Evolutionary conservation across 2,888 invertebrate species (phyloP), one percentile per base, ranked within the genome.

Genomic region (Papilio gigon): DNA sequence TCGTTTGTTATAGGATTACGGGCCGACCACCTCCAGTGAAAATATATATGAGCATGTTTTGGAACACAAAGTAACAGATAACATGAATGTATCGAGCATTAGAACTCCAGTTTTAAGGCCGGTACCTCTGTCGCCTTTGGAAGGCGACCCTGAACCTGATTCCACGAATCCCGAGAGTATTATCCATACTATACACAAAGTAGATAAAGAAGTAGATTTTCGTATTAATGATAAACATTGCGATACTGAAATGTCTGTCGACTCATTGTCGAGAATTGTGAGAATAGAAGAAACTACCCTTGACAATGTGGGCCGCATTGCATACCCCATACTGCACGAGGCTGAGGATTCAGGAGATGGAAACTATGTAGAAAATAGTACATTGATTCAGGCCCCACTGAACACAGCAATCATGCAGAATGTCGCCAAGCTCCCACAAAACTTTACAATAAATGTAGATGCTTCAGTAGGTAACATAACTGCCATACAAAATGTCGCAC

Each of bases 1-100:
- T 40, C 11, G 17, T 74, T 88, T 89, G 84, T 92, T 92, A 74
- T 80, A 92, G 92, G 87, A 87, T 89, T 90, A 90, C 87, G 90
- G 92, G 92, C 89, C 92, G 91, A 80, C 92, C 92, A 84, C 92
- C 92, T 82, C 92, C 92, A 89, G 84, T 90, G 90, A 91, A 86
- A 88, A 86, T 84, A 85, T 88, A 71, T 89, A 85, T 84, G 86
- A 87, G 75, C 86, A 86, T 83, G 84, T 87, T 77, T 84, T 89
- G 88, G 92, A 90, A 80, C 86, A 88, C 78, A 88, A 90, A 90
- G 78, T 92, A 90, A 85, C 84, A 79, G 86, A 88, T 76, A 85
- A 81, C 80, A 92, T 92, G 90, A 90, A 87, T 84, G 78, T 88
- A 77, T 84, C 87, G 75, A 89, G 87, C 81, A 86, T 90, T 74